Evolutionary conservation across 2,797 vertebrate species (phyloP), one percentile per base, ranked within the genome.

Genomic region (Apogon talboti): DNA sequence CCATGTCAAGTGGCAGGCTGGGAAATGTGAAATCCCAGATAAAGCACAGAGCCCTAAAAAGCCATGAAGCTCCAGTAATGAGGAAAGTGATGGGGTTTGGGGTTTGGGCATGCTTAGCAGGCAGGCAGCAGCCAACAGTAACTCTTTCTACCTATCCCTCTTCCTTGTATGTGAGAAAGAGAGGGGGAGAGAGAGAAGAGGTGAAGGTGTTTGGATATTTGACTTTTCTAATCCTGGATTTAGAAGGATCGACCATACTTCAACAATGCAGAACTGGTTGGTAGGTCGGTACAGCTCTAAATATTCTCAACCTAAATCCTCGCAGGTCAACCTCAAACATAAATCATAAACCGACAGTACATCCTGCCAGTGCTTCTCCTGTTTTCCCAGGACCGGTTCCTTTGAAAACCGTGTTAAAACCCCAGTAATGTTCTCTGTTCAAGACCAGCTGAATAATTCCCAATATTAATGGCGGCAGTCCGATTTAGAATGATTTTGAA

Each of bases 1-100:
- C 81, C 82, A 85, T 92, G 91, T 92, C 89, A 90, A 93, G 88
- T 90, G 87, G 88, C 81, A 78, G 82, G 76, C 87, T 85, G 77
- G 83, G 80, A 91, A 92, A 91, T 91, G 87, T 90, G 87, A 93
- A 93, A 92, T 90, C 89, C 90, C 82, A 84, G 91, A 92, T 93
- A 93, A 92, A 93, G 89, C 81, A 79, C 82, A 87, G 81, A 90
- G 85, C 83, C 74, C 82, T 87, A 85, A 90, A 91, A 87, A 90
- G 81, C 89, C 91, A 91, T 89, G 89, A 91, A 90, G 84, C 87
- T 81, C 73, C 76, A 76, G 88, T 92, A 93, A 93, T 93, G 88
- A 92, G 87, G 83, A 91, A 91, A 90, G 90, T 88, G 89, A 93
- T 90, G 88, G 82, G 78, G 85, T 89, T 86, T 82, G 62, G 79